Evolutionary conservation across 1,140 invertebrate species (phyloP), one percentile per base, ranked within the genome.

Genomic region (Ceratosolen solmsi): DNA sequence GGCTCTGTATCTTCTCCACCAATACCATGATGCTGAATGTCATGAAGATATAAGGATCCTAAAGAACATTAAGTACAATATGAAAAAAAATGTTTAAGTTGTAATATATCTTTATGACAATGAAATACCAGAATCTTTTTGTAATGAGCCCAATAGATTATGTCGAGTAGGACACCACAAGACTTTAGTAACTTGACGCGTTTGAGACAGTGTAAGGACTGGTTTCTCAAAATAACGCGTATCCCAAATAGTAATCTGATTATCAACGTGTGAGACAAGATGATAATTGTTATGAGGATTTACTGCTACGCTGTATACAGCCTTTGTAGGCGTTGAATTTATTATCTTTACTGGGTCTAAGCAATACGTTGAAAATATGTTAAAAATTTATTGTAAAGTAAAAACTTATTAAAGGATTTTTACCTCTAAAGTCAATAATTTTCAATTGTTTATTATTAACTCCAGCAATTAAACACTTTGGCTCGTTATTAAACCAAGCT

Each of bases 351-450:
- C 93, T 22, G 93, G 92, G 92, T 97, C 96, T 96, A 84, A 15
- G 89, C 87, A 81, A 82, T 73, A 38, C 36, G 30, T 63, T 63
- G 73, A 49, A 78, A 63, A 30, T 7, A 2, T 60, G 0, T 60
- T 5, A 4, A n/a, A 60, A 60, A 60, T 56, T 9, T 0, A 13
- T 30, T 33, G 54, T 20, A 25, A 49, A 54, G 54, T 30, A 49
- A 17, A 36, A 79, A 20, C 2, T 27, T 9, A 27, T 17, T 27
- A 68, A 79, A 36, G 38, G 11, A 36, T 54, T 76, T 79, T 86
- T 92, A 98, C 97, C 97, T 94, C 97, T 93, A 0, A 98, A 93
- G 90, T 99, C 98, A 89, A 96, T 96, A n/a, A 99, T 93, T 91
- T 96, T 96, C 9, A 99, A 94, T 85, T 95, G 94, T 86, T 98